Base-by-base conservation (phyloP, 2,797 vertebrate species). In the Fistularia commersonii region DNA sequence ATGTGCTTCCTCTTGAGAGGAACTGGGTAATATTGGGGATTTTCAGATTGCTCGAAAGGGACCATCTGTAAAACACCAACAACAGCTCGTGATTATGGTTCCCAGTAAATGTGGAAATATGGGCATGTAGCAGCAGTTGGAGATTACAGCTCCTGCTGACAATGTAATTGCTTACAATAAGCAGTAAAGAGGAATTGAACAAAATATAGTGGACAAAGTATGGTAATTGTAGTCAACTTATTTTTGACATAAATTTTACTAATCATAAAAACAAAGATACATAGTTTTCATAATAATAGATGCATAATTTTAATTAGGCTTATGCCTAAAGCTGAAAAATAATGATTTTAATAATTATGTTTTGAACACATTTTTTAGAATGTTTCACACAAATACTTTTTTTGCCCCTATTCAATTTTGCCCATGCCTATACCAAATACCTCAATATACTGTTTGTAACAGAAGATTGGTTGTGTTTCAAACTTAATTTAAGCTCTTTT, bases 81-180 rank as follows among this genome's bases (percentile, higher is more conserved):
- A 62, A 48, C 69, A 67, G 69, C 61, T 70, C 57, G 72, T 70
- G 75, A 84, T 87, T 87, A 83, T 70, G 77, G 81, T 85, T 88
- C 82, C 84, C 81, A 84, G 74, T 66, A 84, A 88, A 76, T 65
- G 76, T 87, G 78, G 83, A 87, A 82, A 82, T 82, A 70, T 81
- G 61, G 78, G 77, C 64, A 50, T 84, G 86, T 71, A 68, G 67
- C 69, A 80, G 73, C 77, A 82, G 69, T 87, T 73, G 72, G 69
- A 83, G 82, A 82, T 85, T 83, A 83, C 66, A 76, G 74, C 80
- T 83, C 66, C 73, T 67, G 82, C 82, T 89, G 85, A 86, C 86
- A 82, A 72, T 84, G 61, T 83, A 87, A 86, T 87, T 83, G 69
- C 72, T 67, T 68, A 33, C 82, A 85, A 77, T 87, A 63, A 76